A percentile compares a stretch with the other conserved stretches of the same genome.
Conservation (phyloP, 2,797 vertebrate species). For the Malacoraja senta region DNA sequence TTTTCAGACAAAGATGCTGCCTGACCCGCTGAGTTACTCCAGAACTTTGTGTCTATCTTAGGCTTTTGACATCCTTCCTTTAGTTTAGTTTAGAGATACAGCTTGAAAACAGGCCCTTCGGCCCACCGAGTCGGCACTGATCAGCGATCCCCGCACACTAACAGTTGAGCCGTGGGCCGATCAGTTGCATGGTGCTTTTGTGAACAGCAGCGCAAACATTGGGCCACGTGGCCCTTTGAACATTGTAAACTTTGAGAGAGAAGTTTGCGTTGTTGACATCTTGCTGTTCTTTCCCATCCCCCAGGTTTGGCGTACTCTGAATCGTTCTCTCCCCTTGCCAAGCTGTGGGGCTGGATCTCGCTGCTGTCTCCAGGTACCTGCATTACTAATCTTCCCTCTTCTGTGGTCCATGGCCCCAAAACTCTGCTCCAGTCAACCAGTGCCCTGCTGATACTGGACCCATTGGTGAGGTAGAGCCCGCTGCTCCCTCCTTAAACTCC, state of each 20-base stretch:
- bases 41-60: too few relatives aligned
- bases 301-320: not conserved
- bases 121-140: too few relatives aligned
- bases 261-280: not conserved
- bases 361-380: conserved; percentile 2
- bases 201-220: not conserved
- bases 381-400: not conserved
- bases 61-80: too few relatives aligned
- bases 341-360: conserved; percentile 3
- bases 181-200: not conserved
- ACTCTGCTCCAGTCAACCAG: too few relatives aligned
- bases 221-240: not conserved
- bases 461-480: not conserved
- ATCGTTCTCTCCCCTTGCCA: not conserved
- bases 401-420: too few relatives aligned
- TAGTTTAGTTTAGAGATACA: too few relatives aligned
- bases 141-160: too few relatives aligned
- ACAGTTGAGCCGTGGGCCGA: too few relatives aligned
- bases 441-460: too few relatives aligned
- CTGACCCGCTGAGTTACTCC: too few relatives aligned
- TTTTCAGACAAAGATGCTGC: too few relatives aligned
- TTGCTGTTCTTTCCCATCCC: not conserved
- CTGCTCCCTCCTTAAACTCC: not conserved
- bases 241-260: not conserved
- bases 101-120: too few relatives aligned